These are phyloP conservation scores for Sarcophaga variegata DNA, from an alignment of 2,888 invertebrate species.

Conservation along the genomic window DNA sequence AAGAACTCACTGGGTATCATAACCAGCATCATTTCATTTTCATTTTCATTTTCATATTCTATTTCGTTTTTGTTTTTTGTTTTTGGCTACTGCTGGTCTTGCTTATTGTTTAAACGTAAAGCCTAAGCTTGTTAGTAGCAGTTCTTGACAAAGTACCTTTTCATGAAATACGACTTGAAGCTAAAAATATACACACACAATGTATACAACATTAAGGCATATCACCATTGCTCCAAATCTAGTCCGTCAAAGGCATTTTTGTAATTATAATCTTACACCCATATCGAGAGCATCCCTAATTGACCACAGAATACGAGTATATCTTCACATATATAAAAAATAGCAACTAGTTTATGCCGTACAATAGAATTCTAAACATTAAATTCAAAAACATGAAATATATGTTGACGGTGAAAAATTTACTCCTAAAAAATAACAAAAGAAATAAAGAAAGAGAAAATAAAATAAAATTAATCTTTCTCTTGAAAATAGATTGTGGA, in stretches of 20 bases:
- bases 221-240: too few relatives aligned
- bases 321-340: too few relatives aligned
- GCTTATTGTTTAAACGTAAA: constrained; percentile 30
- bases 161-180: constrained; percentile 39
- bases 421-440: neutral
- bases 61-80: too few relatives aligned
- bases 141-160: constrained; percentile 58
- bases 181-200: constrained; percentile 16
- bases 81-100: neutral
- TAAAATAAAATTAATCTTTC: constrained; percentile 5
- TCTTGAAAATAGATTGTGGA: neutral
- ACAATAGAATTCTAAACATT: neutral
- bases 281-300: too few relatives aligned
- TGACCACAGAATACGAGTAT: too few relatives aligned
- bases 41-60: too few relatives aligned
- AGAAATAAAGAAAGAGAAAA: neutral
- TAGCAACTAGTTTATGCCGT: neutral
- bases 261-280: too few relatives aligned
- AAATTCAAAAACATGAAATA: too few relatives aligned
- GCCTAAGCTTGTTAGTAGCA: constrained; percentile 60
- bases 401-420: too few relatives aligned
- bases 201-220: neutral
- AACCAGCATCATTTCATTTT: too few relatives aligned
- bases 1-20: too few relatives aligned
- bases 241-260: too few relatives aligned